phyloP scores from a whole-genome alignment of 2,797 vertebrate species.

The Fistularia commersonii region DNA sequence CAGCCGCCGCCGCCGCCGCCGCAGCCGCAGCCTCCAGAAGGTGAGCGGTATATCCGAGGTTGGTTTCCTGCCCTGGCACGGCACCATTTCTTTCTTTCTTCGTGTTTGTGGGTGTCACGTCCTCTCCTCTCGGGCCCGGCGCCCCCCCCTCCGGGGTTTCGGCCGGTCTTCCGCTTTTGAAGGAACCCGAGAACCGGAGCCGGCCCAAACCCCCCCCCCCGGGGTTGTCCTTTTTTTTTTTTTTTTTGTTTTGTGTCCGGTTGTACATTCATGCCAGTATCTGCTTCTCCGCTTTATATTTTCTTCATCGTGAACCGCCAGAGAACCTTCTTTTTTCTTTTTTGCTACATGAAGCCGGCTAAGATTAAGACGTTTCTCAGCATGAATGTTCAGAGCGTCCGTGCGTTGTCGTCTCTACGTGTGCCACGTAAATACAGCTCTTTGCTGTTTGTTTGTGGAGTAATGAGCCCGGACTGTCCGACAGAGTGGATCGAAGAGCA shows the following conservation, averaged over 20 bases:
- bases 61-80: constrained; percentile 75
- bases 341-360: constrained; percentile 10
- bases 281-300: constrained; percentile 54
- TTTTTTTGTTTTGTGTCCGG: constrained; percentile 53
- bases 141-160: constrained; percentile 46
- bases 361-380: no score
- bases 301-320: constrained; percentile 22
- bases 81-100: constrained; percentile 78
- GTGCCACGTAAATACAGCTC: constrained; percentile 28
- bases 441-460: constrained; percentile 8
- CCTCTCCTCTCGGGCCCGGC: constrained; percentile 42
- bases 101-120: constrained; percentile 63
- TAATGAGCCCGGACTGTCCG: constrained; percentile 21
- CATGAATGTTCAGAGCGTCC: constrained; percentile 13
- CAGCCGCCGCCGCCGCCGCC: no score
- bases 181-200: constrained; percentile 10
- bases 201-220: constrained; percentile 54
- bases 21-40: constrained; percentile 80
- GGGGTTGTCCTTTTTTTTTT: constrained; percentile 46
- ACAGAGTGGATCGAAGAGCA: constrained; percentile 97
- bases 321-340: background rate
- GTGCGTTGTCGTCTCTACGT: constrained; percentile 33
- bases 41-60: constrained; percentile 83
- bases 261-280: constrained; percentile 45
- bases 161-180: constrained; percentile 22